These are phyloP conservation scores for Molanna angustata DNA, from an alignment of 2,888 invertebrate species.

Conservation along the genomic window DNA sequence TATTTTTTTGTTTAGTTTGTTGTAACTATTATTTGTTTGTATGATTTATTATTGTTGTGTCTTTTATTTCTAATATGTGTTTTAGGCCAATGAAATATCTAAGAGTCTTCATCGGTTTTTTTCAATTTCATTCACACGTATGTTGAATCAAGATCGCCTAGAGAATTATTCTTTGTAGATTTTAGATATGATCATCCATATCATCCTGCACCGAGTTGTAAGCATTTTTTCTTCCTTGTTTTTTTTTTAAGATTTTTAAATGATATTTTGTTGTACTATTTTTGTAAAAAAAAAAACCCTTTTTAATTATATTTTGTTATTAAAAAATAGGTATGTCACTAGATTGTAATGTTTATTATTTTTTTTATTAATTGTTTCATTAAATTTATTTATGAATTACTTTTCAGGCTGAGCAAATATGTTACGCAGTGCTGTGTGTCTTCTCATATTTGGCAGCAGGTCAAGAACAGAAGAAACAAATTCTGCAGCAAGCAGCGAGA, in stretches of 20 bases:
- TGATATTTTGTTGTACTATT: no score
- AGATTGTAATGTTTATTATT: no score
- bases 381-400: slow-evolving; percentile 23
- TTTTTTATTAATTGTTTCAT: slow-evolving; percentile 14
- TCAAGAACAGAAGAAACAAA: slow-evolving; percentile 66
- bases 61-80: slow-evolving; percentile 28
- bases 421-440: slow-evolving; percentile 98
- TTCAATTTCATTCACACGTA: slow-evolving; percentile 26
- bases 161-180: slow-evolving; percentile 18
- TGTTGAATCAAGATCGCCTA: slow-evolving; percentile 22
- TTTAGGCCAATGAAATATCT: slow-evolving; percentile 29
- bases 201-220: slow-evolving; percentile 20
- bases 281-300: no score
- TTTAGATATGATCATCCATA: slow-evolving; percentile 8
- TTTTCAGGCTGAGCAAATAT: slow-evolving; percentile 94
- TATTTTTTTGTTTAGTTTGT: slow-evolving; percentile 38
- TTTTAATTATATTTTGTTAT: not conserved
- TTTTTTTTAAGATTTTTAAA: slow-evolving; percentile 22
- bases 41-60: slow-evolving; percentile 2
- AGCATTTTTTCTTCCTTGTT: slow-evolving; percentile 24
- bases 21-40: slow-evolving; percentile 32
- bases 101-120: slow-evolving; percentile 31
- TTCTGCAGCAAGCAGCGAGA: slow-evolving; percentile 50
- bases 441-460: slow-evolving; percentile 98
- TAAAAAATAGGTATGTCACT: not conserved